Evolutionary conservation across 2,888 invertebrate genomes (phyloP).

Genomic region (Chymomyza procnemis): DNA sequence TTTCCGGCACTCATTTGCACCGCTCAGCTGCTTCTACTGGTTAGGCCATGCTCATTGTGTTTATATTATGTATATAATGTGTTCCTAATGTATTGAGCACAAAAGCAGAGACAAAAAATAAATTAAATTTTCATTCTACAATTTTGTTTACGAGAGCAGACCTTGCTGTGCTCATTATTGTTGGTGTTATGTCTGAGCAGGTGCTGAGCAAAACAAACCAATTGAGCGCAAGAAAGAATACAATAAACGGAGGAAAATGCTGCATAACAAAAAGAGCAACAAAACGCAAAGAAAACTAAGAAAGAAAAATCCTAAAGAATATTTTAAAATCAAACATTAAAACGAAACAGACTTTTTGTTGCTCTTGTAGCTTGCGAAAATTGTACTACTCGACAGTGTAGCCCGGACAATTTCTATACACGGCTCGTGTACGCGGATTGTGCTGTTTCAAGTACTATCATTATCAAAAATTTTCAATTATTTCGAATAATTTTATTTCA

Average conservation of each 20-base stretch:
- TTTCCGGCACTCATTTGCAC: not conserved
- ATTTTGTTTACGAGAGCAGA: constrained; percentile 54
- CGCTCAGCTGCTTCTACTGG: constrained; percentile 10
- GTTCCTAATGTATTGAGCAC: constrained; percentile 24
- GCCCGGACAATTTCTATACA: constrained; percentile 68
- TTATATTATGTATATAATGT: constrained; percentile 16
- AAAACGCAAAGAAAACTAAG: constrained; percentile 22
- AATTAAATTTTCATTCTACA: constrained; percentile 33
- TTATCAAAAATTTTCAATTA: constrained; percentile 7
- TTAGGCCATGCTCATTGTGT: constrained; percentile 9
- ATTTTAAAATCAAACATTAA: constrained; percentile 19
- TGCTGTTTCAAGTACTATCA: constrained; percentile 16
- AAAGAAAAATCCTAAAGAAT: constrained; percentile 13
- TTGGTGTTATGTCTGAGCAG: constrained; percentile 27
- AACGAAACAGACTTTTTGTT: constrained; percentile 22
- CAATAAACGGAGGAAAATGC: constrained; percentile 19
- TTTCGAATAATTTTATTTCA: constrained; percentile 43
- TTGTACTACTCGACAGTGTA: constrained; percentile 54
- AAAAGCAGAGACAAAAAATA: constrained; percentile 21
- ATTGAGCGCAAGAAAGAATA: constrained; percentile 18
- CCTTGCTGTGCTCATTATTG: not conserved
- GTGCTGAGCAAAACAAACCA: constrained; percentile 36
- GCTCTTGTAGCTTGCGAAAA: constrained; percentile 45
- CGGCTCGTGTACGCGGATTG: constrained; percentile 57
- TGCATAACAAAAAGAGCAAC: constrained; percentile 25